Evolutionary conservation across 2,888 invertebrate species (phyloP).

Genomic region (Cheilosia impressa): DNA sequence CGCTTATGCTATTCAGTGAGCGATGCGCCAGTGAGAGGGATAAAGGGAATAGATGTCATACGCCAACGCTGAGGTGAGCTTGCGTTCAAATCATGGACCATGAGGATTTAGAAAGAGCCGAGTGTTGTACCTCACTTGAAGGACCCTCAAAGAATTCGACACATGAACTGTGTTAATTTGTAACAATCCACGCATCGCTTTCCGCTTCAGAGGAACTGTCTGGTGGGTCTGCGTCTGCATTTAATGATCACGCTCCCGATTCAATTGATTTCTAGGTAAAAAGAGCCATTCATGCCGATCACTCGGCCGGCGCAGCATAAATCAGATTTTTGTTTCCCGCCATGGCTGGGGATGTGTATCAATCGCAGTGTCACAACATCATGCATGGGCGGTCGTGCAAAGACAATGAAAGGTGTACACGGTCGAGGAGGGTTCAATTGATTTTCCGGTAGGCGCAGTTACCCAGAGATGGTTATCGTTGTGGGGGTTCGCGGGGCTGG

Average conservation of each 20-base stretch:
- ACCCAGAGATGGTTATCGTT: conserved; percentile 50
- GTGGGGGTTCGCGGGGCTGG: conserved; percentile 34
- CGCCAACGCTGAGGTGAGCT: conserved; percentile 11
- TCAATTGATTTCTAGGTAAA: conserved; percentile 36
- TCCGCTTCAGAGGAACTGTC: conserved; percentile 8
- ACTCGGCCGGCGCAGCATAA: conserved; percentile 57
- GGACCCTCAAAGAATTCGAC: neutral
- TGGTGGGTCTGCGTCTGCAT: conserved; percentile 8
- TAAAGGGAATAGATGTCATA: conserved; percentile 18
- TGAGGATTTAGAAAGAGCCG: conserved; percentile 36
- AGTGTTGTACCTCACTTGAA: neutral
- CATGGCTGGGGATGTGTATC: conserved; percentile 33
- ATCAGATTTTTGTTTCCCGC: conserved; percentile 55
- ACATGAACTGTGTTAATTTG: conserved; percentile 19
- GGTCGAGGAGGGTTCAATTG: conserved; percentile 59
- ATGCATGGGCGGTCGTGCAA: conserved; percentile 68
- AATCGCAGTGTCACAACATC: conserved; percentile 64
- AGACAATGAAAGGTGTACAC: conserved; percentile 35
- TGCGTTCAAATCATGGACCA: conserved; percentile 33
- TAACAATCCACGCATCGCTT: conserved; percentile 22
- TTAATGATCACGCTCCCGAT: conserved; percentile 34
- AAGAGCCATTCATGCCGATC: conserved; percentile 41
- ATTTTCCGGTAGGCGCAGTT: conserved; percentile 50
- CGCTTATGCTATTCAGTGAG: conserved; percentile 39
- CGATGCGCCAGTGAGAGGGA: conserved; percentile 33